Conservation (phyloP, 1,140 invertebrate species). For the Zaprionus davidi region DNA sequence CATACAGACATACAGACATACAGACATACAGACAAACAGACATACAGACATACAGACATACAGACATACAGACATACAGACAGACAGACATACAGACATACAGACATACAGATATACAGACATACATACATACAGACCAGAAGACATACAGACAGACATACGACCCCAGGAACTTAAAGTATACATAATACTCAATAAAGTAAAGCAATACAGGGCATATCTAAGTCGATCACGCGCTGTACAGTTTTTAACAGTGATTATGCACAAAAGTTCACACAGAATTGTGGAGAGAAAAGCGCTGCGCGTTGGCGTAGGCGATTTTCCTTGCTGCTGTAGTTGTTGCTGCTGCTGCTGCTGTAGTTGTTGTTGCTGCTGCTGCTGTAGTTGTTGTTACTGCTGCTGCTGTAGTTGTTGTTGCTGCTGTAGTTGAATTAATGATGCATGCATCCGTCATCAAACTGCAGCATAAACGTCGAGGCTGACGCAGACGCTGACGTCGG, state of each 20-base stretch:
- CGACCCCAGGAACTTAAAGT: neutral
- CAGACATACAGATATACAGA: too few relatives aligned
- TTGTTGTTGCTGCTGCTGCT: slow-evolving; percentile 32
- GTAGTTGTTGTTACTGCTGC: slow-evolving; percentile 29
- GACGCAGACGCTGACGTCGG: slow-evolving; percentile 31
- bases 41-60: too few relatives aligned
- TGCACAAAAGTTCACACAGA: slow-evolving; percentile 50
- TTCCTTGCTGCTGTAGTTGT: slow-evolving; percentile 29
- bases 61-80: too few relatives aligned
- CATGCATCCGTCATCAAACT: slow-evolving; percentile 79
- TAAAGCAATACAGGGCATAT: neutral
- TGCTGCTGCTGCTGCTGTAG: slow-evolving; percentile 36
- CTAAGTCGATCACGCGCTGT: neutral
- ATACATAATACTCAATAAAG: neutral
- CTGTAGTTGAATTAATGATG: slow-evolving; percentile 80
- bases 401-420: slow-evolving; percentile 49
- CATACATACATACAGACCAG: too few relatives aligned
- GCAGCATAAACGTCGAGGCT: slow-evolving; percentile 44
- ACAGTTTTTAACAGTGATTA: slow-evolving; percentile 48
- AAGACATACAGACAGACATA: too few relatives aligned
- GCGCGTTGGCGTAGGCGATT: slow-evolving; percentile 36
- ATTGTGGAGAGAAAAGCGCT: slow-evolving; percentile 32
- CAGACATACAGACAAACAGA: too few relatives aligned
- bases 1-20: too few relatives aligned
- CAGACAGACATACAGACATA: too few relatives aligned